Evolutionary conservation across 2,797 vertebrate genomes (phyloP), one percentile per base, ranked within the genome.

Genomic region (Phoxinus dragarum): DNA sequence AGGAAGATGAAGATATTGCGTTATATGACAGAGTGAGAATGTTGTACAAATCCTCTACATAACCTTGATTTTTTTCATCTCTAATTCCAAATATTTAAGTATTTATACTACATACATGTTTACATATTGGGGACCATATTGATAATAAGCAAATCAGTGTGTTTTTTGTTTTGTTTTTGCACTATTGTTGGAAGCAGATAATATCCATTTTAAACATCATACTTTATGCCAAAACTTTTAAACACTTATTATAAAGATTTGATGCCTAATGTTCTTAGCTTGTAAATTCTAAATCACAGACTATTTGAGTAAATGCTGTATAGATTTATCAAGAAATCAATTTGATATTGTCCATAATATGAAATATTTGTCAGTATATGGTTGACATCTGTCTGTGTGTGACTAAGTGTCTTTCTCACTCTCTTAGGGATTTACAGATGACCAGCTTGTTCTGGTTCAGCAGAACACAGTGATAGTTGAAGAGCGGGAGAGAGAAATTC

Each of bases 391-490:
- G 4, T 12, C 27, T 8, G 3, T 40, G 6, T 14, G 27, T 61
- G 59, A 61, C 0, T 12, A 42, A 52, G 31, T n/a, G 67, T 54
- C 2, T 73, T 31, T 80, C 2, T 8, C 69, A 5, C 38, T 75
- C 0, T 89, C 61, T 47, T 88, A 99, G 98, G 98, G 97, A 10
- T 99, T 99, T 92, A 98, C 98, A 36, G 97, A 97, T 1, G 97
- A 98, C 86, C 98, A 99, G 93, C 88, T 99, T 80, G 95, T 96
- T 78, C 69, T 98, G 93, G 97, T 98, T 89, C 96, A 97, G 85
- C 96, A 98, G 90, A 99, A 98, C 91, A 95, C 97, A 0, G 90
- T 99, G 78, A 90, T 99, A 95, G 97, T 99, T 84, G 97, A 99
- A 88, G 98, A 99, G 88, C 90, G 98, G 47, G 98, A 99, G 90